Base-by-base conservation (phyloP, 2,888 invertebrate species). In the Campopleginae sp. region DNA sequence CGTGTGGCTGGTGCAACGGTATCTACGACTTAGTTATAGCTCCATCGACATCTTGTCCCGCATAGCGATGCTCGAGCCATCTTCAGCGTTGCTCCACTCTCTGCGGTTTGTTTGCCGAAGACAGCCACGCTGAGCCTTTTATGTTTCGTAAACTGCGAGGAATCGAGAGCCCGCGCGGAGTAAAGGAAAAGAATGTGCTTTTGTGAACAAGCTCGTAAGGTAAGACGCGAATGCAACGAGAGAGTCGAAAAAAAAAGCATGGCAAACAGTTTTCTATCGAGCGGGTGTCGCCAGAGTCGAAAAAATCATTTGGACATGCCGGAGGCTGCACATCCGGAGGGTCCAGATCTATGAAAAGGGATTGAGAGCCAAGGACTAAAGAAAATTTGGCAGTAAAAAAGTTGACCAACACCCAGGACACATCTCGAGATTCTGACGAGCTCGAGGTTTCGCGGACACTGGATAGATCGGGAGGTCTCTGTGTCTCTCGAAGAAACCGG, bases 131-230 rank as follows among this genome's bases (percentile, higher is more conserved):
- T 58, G 83, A 84, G 76, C 51, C 80, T 79, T 82, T 84, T 87
- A 86, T 87, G 86, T 88, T 91, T 89, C 88, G 88, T 89, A 88
- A 91, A 90, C 90, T 90, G 88, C 85, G 84, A 85, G 79, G 79
- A 86, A 85, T 31, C 66, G 46, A 70, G 70, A 58, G 27, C 23
- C 54, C 12, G 1, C 8, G 10, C 4, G 1, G 38, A 58, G 23
- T 27, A 27, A 54, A 58, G 58, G 27, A 58, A 58, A 27, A 58
- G 58, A 58, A 58, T 27, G 8, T 38, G 58, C 14, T 44, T 68
- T 68, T 46, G 63, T 14, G 74, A 63, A 76, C 65, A 51, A 61
- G 48, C 46, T 83, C 80, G 66, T 80, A 71, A 77, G 83, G 66
- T 72, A 86, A 86, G 72, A 27, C 31, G 51, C 65, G 75, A 80